Base-by-base conservation (phyloP, 92 coral and sea anemone species). In the Palythoa grandis region DNA sequence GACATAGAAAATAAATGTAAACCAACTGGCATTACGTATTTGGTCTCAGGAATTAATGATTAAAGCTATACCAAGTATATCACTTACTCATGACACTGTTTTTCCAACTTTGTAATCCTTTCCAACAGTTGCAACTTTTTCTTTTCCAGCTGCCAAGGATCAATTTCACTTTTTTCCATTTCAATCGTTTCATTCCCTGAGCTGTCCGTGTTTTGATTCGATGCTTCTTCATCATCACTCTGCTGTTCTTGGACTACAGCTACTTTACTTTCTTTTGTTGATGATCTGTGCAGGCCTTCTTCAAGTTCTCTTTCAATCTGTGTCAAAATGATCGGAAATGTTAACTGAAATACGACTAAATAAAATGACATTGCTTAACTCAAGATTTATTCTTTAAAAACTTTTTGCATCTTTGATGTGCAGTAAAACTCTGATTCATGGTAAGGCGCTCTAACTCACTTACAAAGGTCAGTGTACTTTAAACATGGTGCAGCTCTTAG, bases 231-330 rank as follows among this genome's bases (percentile, higher is more conserved):
- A 11, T 68, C 79, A 43, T 82, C 53, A 14, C 80, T 75, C 65
- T 74, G 82, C 54, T 86, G 75, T 68, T 86, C 83, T 52, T 65
- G 2, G 72, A 4, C 25, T 83, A 89, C 24, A 78, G 56, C 52
- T 25, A 40, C 13, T 72, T 56, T 57, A 78, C 69, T 52, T 13
- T 76, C 77, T 38, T 82, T 77, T 53, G 71, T 58, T 1, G 78
- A 53, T 14, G 83, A 72, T 10, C 85, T 74, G 6, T 77, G 53
- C 22, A 60, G 69, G 15, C 43, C 63, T 22, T 89, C 92, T 74
- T 92, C 95, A 11, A 92, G 87, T 54, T 91, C 98, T 83, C 93
- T 84, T 80, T 96, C 98, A 82, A 96, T 93, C 98, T 96, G 79
- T 66, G 65, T 87, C n/a, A 8, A n/a, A 4, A 58, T 67, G 16